A percentile compares a stretch with the other conserved stretches of the same genome.
phyloP scores from a whole-genome alignment of 2,113 vertebrate species.

The Tiliqua scincoides region DNA sequence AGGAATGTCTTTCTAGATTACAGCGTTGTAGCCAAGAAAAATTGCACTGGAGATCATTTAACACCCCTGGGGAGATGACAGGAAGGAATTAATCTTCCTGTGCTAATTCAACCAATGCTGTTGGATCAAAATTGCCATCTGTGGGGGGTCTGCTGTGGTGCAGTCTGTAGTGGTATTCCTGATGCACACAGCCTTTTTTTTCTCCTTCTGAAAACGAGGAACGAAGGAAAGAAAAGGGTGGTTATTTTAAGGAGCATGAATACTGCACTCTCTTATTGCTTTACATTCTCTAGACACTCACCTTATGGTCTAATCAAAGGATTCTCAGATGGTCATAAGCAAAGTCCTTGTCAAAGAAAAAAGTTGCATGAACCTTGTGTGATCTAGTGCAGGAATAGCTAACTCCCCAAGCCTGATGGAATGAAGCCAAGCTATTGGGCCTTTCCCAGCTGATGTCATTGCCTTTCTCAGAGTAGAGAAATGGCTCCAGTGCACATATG shows the following conservation, averaged over 20 bases:
- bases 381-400: background rate
- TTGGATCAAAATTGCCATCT: constrained; percentile 70
- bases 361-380: background rate
- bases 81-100: constrained; percentile 80
- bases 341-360: background rate
- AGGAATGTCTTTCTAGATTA: constrained; percentile 62
- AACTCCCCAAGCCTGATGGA: background rate
- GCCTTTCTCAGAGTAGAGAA: background rate
- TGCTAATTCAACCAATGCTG: constrained; percentile 73
- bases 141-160: constrained; percentile 53
- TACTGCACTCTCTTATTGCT: constrained; percentile 39
- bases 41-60: constrained; percentile 76
- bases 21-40: constrained; percentile 71
- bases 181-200: constrained; percentile 27
- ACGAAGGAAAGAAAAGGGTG: constrained; percentile 42
- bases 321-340: constrained; percentile 2
- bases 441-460: background rate
- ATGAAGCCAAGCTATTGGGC: background rate
- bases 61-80: constrained; percentile 75
- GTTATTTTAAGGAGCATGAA: constrained; percentile 48
- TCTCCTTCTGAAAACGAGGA: background rate
- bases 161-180: constrained; percentile 59
- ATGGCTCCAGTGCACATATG: background rate
- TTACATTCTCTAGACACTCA: background rate
- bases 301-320: background rate